A percentile compares a stretch with the other conserved stretches of the same genome.
phyloP scores from a whole-genome alignment of 2,888 invertebrate species.

The Cryptus armator region DNA sequence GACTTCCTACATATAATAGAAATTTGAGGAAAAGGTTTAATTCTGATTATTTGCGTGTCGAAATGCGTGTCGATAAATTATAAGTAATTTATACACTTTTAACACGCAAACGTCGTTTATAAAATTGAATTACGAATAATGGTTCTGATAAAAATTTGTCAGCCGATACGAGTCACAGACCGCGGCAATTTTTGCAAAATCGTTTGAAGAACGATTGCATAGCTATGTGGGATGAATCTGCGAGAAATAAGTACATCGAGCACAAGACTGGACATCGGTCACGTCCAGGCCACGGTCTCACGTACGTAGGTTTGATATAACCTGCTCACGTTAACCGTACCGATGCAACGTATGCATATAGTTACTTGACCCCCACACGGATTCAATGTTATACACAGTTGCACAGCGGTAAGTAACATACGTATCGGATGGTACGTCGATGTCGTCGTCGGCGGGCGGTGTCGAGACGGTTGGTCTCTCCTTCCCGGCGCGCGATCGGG shows the following conservation, averaged over 20 bases:
- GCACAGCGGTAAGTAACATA: conserved; percentile 58
- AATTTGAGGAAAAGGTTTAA: too few relatives aligned
- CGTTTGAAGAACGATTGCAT: too few relatives aligned
- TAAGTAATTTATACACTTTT: not conserved
- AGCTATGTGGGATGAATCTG: not conserved
- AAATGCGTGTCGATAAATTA: not conserved
- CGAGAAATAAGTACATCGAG: conserved; percentile 13
- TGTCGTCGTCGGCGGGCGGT: conserved; percentile 51
- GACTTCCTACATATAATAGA: too few relatives aligned
- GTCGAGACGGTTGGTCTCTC: conserved; percentile 55
- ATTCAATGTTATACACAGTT: conserved; percentile 44
- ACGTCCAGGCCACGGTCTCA: conserved; percentile 58
- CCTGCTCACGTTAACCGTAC: conserved; percentile 33
- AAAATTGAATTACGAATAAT: too few relatives aligned
- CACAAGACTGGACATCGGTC: conserved; percentile 63
- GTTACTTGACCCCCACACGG: conserved; percentile 51
- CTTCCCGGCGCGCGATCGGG: conserved; percentile 68
- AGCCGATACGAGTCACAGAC: too few relatives aligned
- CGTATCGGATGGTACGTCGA: conserved; percentile 66
- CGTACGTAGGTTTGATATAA: conserved; percentile 50
- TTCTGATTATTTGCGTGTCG: too few relatives aligned
- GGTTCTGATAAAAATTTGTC: too few relatives aligned
- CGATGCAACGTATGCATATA: conserved; percentile 49
- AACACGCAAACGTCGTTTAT: too few relatives aligned
- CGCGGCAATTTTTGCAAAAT: too few relatives aligned